Conservation (phyloP, 2,888 invertebrate genomes). For the Melanargia galathea region DNA sequence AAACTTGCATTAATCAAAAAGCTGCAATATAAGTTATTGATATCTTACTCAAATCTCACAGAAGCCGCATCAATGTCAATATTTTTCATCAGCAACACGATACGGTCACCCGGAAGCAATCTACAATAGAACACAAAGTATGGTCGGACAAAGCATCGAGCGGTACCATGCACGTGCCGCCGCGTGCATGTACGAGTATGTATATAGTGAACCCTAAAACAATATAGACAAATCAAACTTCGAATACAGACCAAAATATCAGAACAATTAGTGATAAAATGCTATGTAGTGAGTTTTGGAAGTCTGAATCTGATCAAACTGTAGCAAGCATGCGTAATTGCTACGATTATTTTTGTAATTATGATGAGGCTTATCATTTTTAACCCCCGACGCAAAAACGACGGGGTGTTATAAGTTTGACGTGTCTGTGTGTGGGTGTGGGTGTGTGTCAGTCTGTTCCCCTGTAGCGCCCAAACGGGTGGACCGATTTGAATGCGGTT, state of each 20-base stretch:
- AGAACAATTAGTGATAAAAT: neutral
- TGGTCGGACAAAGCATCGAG: conserved; percentile 41
- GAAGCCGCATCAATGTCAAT: conserved; percentile 41
- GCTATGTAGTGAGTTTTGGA: neutral
- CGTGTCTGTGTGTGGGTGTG: too few relatives aligned
- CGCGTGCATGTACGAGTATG: conserved; percentile 33
- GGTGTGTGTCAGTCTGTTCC: too few relatives aligned
- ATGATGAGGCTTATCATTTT: neutral
- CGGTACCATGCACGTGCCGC: conserved; percentile 44
- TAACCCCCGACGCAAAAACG: too few relatives aligned
- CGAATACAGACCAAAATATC: neutral
- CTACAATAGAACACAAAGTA: conserved; percentile 34
- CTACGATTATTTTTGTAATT: conserved; percentile 27
- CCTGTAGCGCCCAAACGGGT: too few relatives aligned
- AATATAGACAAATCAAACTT: neutral
- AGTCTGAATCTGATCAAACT: conserved; percentile 14
- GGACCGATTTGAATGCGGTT: too few relatives aligned
- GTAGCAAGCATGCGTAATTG: conserved; percentile 35
- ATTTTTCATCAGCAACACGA: conserved; percentile 43
- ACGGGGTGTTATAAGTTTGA: too few relatives aligned
- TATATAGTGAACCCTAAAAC: neutral
- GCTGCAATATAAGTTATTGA: conserved; percentile 8
- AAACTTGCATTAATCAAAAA: too few relatives aligned
- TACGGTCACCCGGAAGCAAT: conserved; percentile 49
- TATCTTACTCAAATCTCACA: conserved; percentile 15